Evolutionary conservation across 2,797 vertebrate genomes (phyloP).

Genomic region (Acanthis flammea): DNA sequence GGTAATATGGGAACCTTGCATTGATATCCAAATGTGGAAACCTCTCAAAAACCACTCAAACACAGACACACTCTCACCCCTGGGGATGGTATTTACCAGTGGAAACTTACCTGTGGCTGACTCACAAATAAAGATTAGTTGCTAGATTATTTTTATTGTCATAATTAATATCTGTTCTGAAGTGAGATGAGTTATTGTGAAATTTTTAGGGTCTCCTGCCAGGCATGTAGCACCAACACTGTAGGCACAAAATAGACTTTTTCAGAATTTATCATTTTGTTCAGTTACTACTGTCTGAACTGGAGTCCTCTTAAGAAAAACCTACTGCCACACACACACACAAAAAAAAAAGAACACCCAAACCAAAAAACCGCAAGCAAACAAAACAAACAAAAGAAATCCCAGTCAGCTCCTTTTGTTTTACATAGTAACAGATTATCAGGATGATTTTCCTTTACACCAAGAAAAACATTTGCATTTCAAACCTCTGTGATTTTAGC

Average conservation of each 20-base stretch:
- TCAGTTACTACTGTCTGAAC: neutral
- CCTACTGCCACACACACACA: neutral
- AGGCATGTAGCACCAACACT: neutral
- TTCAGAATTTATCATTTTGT: neutral
- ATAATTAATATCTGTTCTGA: neutral
- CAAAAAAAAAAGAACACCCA: no score
- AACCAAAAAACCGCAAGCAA: neutral
- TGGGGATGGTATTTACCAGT: neutral
- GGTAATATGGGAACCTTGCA: neutral
- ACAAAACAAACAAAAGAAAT: neutral
- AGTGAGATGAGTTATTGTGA: neutral
- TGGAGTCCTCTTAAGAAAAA: neutral
- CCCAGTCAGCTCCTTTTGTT: neutral
- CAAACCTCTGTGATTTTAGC: neutral
- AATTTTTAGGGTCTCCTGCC: neutral
- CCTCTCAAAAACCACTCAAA: neutral
- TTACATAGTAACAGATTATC: neutral
- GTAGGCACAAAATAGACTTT: neutral
- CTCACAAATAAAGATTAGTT: neutral
- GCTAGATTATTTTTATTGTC: neutral
- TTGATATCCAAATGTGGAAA: neutral
- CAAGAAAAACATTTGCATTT: neutral
- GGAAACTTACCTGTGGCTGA: neutral
- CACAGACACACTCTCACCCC: accelerated
- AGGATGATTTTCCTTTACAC: neutral